Base-by-base conservation (phyloP, 2,888 invertebrate species). In the Abrostola tripartita region DNA sequence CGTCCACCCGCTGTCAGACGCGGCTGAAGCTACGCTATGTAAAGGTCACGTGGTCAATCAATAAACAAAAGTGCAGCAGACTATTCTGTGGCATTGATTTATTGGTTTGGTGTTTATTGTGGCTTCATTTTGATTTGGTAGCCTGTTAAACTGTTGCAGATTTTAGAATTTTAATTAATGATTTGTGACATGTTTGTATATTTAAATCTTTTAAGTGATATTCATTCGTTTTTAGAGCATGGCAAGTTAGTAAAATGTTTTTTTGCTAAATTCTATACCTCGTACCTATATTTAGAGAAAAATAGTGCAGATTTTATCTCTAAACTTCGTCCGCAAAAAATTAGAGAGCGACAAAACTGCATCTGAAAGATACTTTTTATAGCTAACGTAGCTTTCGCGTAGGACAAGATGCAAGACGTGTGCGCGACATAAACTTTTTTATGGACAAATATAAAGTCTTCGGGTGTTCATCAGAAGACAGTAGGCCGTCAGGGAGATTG, bases 371-470 rank as follows among this genome's bases (percentile, higher is more conserved):
- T 70, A 78, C 68, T 73, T 49, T 76, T 57, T 51, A 52, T 44
- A 50, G 70, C 64, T 5, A 44, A 11, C 14, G 42, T 61, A 42
- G 58, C 54, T 60, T 55, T 47, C 42, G n/a, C n/a, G 12, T 47
- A 61, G 49, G 51, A 58, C 74, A 37, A 52, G 11, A 14, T 38
- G 35, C 42, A 35, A 54, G 37, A 63, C 58, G 66, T 85, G 88
- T 85, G 88, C 85, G 85, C 77, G 81, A 84, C 88, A 90, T 92
- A 92, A 90, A 88, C 83, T 81, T 90, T 24, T 92, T 90, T 92
- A 93, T 90, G 87, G 90, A 85, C 89, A 88, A 88, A 86, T 90
- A 92, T 90, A 90, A 91, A 92, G 90, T 89, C 86, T 87, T 86
- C 76, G 87, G 86, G 88, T 88, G 90, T 90, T 92, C 92, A 92